phyloP scores from a whole-genome alignment of 2,113 vertebrate genomes.

The Spermophilus dauricus region DNA sequence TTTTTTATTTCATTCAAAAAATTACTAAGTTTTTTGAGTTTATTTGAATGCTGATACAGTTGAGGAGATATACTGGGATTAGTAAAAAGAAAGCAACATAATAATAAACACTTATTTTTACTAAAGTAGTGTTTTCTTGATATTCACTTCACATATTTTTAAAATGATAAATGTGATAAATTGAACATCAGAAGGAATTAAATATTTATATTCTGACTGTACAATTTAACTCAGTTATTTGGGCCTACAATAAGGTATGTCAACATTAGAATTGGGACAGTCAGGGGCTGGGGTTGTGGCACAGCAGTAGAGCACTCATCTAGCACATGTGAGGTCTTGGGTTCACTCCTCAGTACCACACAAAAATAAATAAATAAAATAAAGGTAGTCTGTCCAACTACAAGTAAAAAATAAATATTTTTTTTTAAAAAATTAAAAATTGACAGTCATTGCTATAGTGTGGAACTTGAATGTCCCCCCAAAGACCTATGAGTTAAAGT shows the following conservation, averaged over 20 bases:
- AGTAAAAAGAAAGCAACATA: neutral
- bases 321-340: no score
- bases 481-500: neutral
- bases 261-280: neutral
- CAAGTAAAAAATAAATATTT: no score
- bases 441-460: neutral
- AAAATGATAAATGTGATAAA: neutral
- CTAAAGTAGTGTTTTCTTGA: neutral
- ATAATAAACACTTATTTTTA: neutral
- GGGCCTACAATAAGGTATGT: neutral
- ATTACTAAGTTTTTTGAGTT: neutral
- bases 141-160: constrained; percentile 1
- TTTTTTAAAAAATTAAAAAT: neutral
- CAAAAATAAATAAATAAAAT: no score
- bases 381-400: no score
- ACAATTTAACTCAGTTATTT: neutral
- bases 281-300: no score
- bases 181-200: neutral
- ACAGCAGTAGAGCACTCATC: no score
- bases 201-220: neutral
- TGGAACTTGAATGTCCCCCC: neutral
- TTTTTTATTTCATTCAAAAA: neutral
- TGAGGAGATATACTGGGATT: neutral
- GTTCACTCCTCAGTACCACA: no score
- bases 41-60: neutral